A percentile compares a stretch with the other conserved stretches of the same genome.
Evolutionary conservation across 2,888 invertebrate genomes (phyloP).

Genomic region (Dermolepida albohirtum): DNA sequence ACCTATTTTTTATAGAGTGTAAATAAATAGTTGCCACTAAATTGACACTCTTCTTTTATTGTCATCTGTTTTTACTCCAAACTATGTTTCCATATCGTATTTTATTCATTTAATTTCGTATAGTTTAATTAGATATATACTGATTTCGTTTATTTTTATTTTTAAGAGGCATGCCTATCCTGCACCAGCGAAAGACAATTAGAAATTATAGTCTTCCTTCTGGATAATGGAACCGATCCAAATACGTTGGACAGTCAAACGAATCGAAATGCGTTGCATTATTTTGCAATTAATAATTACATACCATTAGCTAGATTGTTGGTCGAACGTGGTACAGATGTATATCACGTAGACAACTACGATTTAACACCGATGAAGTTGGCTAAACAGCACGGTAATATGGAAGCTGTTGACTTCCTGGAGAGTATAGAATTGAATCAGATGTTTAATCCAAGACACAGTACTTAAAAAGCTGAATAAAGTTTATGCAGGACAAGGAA

Average conservation of each 20-base stretch:
- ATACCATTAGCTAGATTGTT: constrained; percentile 61
- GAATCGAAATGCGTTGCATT: constrained; percentile 67
- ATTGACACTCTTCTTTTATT: too few species aligned
- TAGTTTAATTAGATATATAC: too few species aligned
- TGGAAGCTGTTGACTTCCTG: constrained; percentile 39
- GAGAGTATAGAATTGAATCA: constrained; percentile 2
- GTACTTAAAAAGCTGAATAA: background rate
- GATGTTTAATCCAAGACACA: background rate
- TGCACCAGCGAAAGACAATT: constrained; percentile 62
- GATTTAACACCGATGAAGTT: constrained; percentile 64
- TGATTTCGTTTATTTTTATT: constrained; percentile 15
- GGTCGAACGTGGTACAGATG: constrained; percentile 62
- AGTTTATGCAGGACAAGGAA: too few species aligned
- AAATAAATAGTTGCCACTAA: too few species aligned
- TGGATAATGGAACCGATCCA: constrained; percentile 62
- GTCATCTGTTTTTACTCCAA: too few species aligned
- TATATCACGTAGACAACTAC: constrained; percentile 61
- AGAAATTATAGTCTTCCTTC: constrained; percentile 62
- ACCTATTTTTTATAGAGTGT: too few species aligned
- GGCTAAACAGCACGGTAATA: constrained; percentile 54
- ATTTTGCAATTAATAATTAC: constrained; percentile 68
- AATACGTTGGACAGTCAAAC: constrained; percentile 64
- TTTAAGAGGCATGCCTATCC: constrained; percentile 51
- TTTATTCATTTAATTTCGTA: too few species aligned
- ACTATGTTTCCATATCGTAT: too few species aligned